Conservation (phyloP, 30 jellyfish, hydroid and myxozoan genomes). For the Kudoa iwatai region DNA sequence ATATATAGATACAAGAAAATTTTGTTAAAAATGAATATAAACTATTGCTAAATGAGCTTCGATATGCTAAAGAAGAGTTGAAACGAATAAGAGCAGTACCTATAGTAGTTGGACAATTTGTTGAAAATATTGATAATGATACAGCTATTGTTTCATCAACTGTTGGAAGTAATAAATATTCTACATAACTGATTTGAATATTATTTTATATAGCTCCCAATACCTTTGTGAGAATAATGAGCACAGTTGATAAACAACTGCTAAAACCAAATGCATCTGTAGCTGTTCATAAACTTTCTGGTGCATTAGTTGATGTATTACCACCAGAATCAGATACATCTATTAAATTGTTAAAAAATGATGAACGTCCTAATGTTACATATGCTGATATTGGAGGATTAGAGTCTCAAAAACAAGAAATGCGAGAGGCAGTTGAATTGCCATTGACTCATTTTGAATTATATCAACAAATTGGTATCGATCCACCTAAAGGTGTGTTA, state of each 20-base stretch:
- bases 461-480: conserved; percentile 66
- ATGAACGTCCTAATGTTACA: conserved; percentile 49
- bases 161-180: too few species aligned
- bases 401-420: conserved; percentile 81
- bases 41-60: conserved; percentile 31
- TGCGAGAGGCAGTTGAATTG: conserved; percentile 67
- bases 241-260: conserved; percentile 48
- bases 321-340: conserved; percentile 94
- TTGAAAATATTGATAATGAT: conserved; percentile 62
- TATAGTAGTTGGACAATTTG: conserved; percentile 52
- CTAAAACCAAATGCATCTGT: conserved; percentile 85
- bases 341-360: conserved; percentile 34
- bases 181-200: too few species aligned
- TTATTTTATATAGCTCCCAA: too few species aligned
- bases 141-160: conserved; percentile 82
- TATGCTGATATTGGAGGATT: conserved; percentile 85
- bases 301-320: conserved; percentile 46
- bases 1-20: too few species aligned
- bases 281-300: conserved; percentile 62
- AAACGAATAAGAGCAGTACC: conserved; percentile 75
- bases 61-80: conserved; percentile 70
- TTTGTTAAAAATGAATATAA: conserved; percentile 64
- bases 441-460: conserved; percentile 65
- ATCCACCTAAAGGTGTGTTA: conserved; percentile 79
- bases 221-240: conserved; percentile 31